Evolutionary conservation across 2,797 vertebrate genomes (phyloP), one percentile per base, ranked within the genome.

Genomic region (Triplophysa bombifrons): DNA sequence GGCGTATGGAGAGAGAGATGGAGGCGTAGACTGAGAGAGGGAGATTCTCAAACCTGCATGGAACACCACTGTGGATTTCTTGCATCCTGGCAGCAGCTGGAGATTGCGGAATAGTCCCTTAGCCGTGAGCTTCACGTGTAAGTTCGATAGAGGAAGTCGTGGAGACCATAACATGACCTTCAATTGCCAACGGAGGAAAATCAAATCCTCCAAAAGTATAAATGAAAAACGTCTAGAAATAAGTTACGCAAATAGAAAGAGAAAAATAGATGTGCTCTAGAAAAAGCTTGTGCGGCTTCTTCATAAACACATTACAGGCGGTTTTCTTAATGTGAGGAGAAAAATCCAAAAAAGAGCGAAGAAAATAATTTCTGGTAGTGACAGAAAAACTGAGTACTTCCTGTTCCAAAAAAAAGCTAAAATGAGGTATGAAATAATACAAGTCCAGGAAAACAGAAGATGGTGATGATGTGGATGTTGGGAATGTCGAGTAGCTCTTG

Each of bases 51-150:
- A 89, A 98, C 97, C 97, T 98, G 96, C 86, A 69, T 95, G 96
- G 89, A 98, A 97, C 81, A 96, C 93, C 86, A 97, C 87, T 0
- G 94, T 89, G 91, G 92, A 95, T 85, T 95, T 96, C 90, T 93
- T 92, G 91, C 95, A 96, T 84, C 95, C 95, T 0, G 95, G 90
- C 74, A 95, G 94, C 3, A 98, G 95, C 76, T 96, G 95, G 2
- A 98, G 95, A 75, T 96, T 98, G 82, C 94, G 91, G 77, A 98
- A 95, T 87, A 98, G 87, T 34, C 96, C 96, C 85, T 97, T 98
- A 16, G 96, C 95, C 0, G 97, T 98, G 86, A 99, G 94, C 82
- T 92, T 95, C 76, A 98, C 92, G 0, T 94, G 97, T 92, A 98
- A 97, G 90, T 96, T 96, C 84, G 96, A 96, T 84, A 99, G 91